Conservation (phyloP, 1,140 invertebrate genomes). For the Radopholus similis region DNA sequence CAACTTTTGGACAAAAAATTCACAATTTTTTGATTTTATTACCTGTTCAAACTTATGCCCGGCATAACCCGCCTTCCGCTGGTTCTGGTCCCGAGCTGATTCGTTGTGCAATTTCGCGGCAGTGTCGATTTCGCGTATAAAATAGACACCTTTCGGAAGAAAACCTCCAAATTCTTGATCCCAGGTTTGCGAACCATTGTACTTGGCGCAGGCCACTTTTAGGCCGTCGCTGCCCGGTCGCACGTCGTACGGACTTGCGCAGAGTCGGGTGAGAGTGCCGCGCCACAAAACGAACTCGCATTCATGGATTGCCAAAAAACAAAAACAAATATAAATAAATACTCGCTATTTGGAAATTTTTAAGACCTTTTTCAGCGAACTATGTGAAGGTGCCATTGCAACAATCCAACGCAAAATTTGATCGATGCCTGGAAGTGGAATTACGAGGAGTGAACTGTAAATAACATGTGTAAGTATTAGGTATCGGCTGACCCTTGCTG, state of each 20-base stretch:
- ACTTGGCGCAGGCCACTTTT: slow-evolving; percentile 8
- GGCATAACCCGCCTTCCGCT: not conserved
- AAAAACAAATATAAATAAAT: not conserved
- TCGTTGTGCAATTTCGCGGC: not conserved
- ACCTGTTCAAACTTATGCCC: not conserved
- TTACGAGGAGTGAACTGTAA: not conserved
- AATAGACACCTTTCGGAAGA: slow-evolving; percentile 10
- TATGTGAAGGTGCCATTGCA: not conserved
- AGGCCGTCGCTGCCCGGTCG: not conserved
- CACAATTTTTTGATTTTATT: too few relatives aligned
- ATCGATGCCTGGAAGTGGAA: not conserved
- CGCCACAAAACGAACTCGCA: slow-evolving; percentile 12
- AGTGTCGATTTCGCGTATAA: slow-evolving; percentile 8
- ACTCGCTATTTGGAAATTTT: not conserved
- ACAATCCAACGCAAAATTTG: slow-evolving; percentile 1
- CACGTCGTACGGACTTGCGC: not conserved
- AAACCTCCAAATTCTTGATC: not conserved
- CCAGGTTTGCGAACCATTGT: not conserved
- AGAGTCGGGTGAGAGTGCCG: slow-evolving; percentile 1
- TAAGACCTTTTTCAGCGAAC: not conserved
- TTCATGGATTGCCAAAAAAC: slow-evolving; percentile 1
- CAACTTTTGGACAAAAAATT: too few relatives aligned
- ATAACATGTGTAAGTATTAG: too few relatives aligned
- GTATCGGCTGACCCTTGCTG: too few relatives aligned
- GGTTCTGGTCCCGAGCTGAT: not conserved